Evolutionary conservation across 2,888 invertebrate genomes (phyloP).

Genomic region (Cremastinae sp.): DNA sequence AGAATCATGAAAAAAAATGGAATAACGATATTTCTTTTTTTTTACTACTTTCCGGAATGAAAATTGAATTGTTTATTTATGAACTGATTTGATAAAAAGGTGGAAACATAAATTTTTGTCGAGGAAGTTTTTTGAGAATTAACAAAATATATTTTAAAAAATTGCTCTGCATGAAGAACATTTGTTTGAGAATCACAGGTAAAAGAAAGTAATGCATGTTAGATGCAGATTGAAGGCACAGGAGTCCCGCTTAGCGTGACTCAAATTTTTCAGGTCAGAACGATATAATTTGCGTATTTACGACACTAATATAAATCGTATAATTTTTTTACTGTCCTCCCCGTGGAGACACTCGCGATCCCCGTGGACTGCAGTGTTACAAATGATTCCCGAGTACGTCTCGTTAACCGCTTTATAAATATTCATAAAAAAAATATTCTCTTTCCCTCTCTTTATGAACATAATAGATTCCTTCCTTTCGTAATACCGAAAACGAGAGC

Average conservation of each 20-base stretch:
- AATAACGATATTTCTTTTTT: no score
- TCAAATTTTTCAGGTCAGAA: constrained; percentile 76
- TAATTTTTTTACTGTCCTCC: constrained; percentile 23
- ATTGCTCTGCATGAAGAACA: constrained; percentile 62
- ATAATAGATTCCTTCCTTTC: not conserved
- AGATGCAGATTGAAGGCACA: constrained; percentile 62
- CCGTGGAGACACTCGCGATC: constrained; percentile 32
- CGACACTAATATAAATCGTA: constrained; percentile 53
- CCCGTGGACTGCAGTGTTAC: not conserved
- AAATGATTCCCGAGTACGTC: constrained; percentile 16
- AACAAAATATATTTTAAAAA: no score
- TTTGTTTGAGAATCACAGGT: constrained; percentile 32
- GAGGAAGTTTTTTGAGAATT: no score
- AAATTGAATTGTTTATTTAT: no score
- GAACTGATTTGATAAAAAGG: no score
- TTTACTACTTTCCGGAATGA: no score
- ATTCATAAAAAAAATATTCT: constrained; percentile 8
- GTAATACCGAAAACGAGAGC: not conserved
- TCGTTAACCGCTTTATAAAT: constrained; percentile 24
- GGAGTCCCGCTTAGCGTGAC: constrained; percentile 73
- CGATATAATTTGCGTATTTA: constrained; percentile 77
- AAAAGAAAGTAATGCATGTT: constrained; percentile 54
- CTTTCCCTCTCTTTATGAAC: not conserved
- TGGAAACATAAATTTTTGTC: no score
- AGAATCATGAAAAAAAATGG: no score